A percentile compares a stretch with the other conserved stretches of the same genome.
phyloP scores from a whole-genome alignment of 1,140 invertebrate species.

The Brachionus calyciflorus region DNA sequence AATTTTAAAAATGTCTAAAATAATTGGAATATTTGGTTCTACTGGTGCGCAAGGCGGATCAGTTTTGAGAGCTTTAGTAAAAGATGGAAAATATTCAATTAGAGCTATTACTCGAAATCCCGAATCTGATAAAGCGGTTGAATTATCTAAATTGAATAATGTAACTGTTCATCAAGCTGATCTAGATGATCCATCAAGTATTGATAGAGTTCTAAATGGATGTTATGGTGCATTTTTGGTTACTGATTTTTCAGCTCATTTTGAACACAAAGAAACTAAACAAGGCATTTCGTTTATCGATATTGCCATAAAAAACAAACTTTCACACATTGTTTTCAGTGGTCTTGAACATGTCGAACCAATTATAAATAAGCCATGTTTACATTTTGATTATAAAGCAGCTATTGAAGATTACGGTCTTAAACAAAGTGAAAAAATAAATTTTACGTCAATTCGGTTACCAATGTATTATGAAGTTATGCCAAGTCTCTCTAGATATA shows the following conservation, averaged over 20 bases:
- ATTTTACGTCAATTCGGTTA: slow-evolving; percentile 20
- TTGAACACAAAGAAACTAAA: not conserved
- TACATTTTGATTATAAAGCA: slow-evolving; percentile 33
- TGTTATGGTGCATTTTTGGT: not conserved
- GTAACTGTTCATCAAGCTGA: slow-evolving; percentile 1
- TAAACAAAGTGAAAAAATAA: not conserved
- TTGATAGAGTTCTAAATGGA: not conserved
- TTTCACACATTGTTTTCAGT: not conserved
- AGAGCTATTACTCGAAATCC: not conserved
- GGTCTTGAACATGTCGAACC: slow-evolving; percentile 6
- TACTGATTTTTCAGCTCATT: slow-evolving; percentile 1
- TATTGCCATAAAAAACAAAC: not conserved
- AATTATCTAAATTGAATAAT: not conserved
- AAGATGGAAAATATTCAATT: not conserved
- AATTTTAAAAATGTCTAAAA: slow-evolving; percentile 3
- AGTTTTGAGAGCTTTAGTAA: slow-evolving; percentile 10
- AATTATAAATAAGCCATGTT: slow-evolving; percentile 18
- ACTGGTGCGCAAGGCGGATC: slow-evolving; percentile 27
- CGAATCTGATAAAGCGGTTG: not conserved
- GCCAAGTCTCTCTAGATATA: not conserved
- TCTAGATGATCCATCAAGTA: not conserved
- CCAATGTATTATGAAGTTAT: slow-evolving; percentile 24
- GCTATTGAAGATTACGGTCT: slow-evolving; percentile 1
- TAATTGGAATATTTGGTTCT: not conserved
- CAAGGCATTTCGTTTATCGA: not conserved